These are phyloP conservation scores for Garrulus glandarius DNA, from an alignment of 2,797 vertebrate species.

Conservation along the genomic window DNA sequence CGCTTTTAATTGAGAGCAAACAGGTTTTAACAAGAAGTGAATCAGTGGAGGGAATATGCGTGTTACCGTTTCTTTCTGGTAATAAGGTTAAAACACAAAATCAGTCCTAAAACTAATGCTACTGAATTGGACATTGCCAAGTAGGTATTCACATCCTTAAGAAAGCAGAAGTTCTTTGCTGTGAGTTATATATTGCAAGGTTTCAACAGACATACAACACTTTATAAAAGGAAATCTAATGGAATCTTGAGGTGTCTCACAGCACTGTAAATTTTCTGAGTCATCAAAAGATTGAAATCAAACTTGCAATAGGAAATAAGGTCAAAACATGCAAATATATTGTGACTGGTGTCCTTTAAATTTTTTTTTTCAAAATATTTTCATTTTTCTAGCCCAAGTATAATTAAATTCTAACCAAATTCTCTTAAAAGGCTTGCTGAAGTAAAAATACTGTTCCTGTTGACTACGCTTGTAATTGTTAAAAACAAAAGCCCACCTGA, in stretches of 20 bases:
- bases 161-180: constrained; percentile 1
- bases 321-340: not conserved
- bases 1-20: not conserved
- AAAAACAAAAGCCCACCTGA: not conserved
- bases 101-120: not conserved
- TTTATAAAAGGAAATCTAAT: not conserved
- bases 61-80: not conserved
- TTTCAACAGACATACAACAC: not conserved
- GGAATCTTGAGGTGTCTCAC: not conserved
- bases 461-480: not conserved
- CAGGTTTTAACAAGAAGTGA: not conserved
- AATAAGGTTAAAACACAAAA: not conserved
- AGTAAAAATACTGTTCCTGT: not conserved
- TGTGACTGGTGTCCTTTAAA: not conserved
- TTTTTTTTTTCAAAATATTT: not conserved
- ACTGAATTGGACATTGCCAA: not conserved
- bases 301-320: not conserved
- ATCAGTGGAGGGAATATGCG: accelerated
- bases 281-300: not conserved
- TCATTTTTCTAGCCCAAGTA: not conserved
- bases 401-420: not conserved
- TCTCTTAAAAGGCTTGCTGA: not conserved
- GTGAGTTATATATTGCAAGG: not conserved
- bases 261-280: not conserved
- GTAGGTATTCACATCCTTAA: not conserved